Base-by-base conservation (phyloP, 2,888 invertebrate species). In the Chrysolina americana region DNA sequence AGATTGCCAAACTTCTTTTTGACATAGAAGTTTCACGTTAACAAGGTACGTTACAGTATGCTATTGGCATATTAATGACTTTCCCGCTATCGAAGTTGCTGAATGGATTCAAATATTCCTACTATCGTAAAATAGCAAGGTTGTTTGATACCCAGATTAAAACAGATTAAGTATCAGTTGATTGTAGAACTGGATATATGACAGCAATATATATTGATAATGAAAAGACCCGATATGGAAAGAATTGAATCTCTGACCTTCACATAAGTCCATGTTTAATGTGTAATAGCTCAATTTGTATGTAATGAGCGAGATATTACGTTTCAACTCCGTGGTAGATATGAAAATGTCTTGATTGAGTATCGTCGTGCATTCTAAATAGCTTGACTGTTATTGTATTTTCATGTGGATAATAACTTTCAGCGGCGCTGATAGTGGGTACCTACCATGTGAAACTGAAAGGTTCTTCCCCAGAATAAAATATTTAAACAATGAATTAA, bases 191-290 rank as follows among this genome's bases (percentile, higher is more conserved):
- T 36, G n/a, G n/a, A 15, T 28, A 28, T 28, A 59, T 9, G 59
- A 13, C 36, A 36, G 36, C 59, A 15, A n/a, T 23, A 56, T 59
- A 0, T 59, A 53, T 53, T 53, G 53, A 53, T 53, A 53, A 44
- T 15, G 44, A 15, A 44, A 44, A 53, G 9, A 53, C 13, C 9
- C 53, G 53, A 59, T 28, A 59, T 59, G 17, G n/a, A 50, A 9
- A 23, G 59, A 59, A 15, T 47, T n/a, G 47, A 15, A 47, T n/a
- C 13, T 47, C 36, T 28, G 59, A 59, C 59, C 59, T 59, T 59
- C 59, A 28, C 59, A 28, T 59, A 28, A 15, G 36, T 59, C n/a
- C 59, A 59, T 59, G 28, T 10, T 15, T 59, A 6, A 59, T 23
- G 59, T 59, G 13, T 23, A 23, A 59, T 28, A 15, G n/a, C 13